These are phyloP conservation scores for Elephantulus edwardii DNA, from an alignment of 2,113 vertebrate species.

Conservation along the genomic window DNA sequence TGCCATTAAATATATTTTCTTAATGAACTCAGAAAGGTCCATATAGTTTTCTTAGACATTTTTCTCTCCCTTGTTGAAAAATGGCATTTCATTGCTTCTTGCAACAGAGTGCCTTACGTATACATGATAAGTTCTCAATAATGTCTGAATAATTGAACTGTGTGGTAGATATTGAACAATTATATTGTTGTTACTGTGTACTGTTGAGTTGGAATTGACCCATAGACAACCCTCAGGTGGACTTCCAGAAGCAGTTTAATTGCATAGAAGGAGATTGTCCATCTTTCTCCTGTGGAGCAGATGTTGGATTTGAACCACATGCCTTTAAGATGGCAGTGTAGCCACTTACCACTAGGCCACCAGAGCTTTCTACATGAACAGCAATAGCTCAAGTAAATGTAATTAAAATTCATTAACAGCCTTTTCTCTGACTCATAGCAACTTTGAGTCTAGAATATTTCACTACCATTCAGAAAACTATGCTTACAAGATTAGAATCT, in stretches of 20 bases:
- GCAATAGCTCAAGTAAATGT: background rate
- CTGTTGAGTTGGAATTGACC: too few relatives aligned
- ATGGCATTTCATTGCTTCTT: background rate
- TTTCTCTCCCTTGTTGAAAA: background rate
- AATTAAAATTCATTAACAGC: constrained; percentile 1
- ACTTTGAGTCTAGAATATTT: constrained; percentile 30
- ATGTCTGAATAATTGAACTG: background rate
- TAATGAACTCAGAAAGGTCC: background rate
- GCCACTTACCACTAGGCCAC: too few relatives aligned
- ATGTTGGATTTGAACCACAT: too few relatives aligned
- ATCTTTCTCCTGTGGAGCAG: too few relatives aligned
- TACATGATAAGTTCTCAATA: background rate
- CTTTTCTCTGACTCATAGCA: background rate
- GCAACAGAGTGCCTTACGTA: background rate
- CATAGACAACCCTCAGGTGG: too few relatives aligned
- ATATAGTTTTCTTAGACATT: background rate
- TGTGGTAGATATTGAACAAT: background rate
- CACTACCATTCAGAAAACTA: constrained; percentile 56
- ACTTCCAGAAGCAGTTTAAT: too few relatives aligned
- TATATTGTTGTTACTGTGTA: too few relatives aligned
- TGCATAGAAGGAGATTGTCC: too few relatives aligned
- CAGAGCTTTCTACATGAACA: too few relatives aligned
- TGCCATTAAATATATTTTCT: background rate
- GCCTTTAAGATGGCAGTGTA: too few relatives aligned
- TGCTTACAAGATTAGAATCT: constrained; percentile 43